Evolutionary conservation across 2,797 vertebrate species (phyloP), one percentile per base, ranked within the genome.

Genomic region (Hippoglossus hippoglossus): DNA sequence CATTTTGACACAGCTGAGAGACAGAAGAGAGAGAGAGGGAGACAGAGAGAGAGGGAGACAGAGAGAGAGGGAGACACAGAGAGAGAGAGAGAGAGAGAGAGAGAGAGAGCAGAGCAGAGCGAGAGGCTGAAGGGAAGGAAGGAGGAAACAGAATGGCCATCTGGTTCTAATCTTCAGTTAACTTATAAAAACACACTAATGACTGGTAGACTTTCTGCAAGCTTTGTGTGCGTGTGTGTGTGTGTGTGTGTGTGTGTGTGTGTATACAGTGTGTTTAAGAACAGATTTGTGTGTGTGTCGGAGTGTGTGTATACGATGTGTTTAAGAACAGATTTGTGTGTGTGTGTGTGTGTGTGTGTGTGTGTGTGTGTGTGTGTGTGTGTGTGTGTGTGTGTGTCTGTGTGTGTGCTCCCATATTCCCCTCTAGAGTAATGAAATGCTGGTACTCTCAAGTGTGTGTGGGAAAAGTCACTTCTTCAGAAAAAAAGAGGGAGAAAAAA

Each of bases 131-230:
- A 73, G 65, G 86, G 79, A 87, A 91, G 89, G 78, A 86, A 88
- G 80, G 81, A 88, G 86, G 85, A 88, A 90, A 86, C 82, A 67
- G 81, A 85, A 68, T 36, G 65, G 62, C 78, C 92, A 92, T 91
- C 87, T 91, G 92, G 80, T 90, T 92, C 85, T 85, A 87, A 92
- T 92, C 87, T 85, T 83, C 82, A 87, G 69, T 84, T 80, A 68
- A 75, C 88, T 87, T 88, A 80, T 88, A 85, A 92, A 89, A 92
- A 85, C 84, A 85, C 73, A 77, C 81, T 87, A 87, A 91, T 90
- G 85, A 83, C 85, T 83, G 72, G 57, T 64, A 80, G 80, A 84
- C 70, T 77, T 58, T 82, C 44, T 82, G 79, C 41, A 61, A 60
- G 55, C 59, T 78, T 31, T 71, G 41, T 57, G 54, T 59, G 56